Conservation (phyloP, 2,888 invertebrate species). For the Scelioninae gen. 1 region DNA sequence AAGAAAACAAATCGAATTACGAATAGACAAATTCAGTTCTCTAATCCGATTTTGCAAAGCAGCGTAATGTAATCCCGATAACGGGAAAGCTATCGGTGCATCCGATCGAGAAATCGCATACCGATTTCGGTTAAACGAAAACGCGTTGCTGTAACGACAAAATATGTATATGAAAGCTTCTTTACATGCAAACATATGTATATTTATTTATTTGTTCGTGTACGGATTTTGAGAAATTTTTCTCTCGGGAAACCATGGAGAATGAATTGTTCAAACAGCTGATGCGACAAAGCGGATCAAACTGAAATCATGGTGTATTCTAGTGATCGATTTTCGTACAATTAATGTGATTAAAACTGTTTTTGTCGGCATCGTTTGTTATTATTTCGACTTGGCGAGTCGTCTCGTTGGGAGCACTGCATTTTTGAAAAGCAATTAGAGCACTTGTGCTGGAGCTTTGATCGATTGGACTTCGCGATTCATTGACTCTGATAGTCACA, state of each 20-base stretch:
- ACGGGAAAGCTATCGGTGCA: slow-evolving; percentile 72
- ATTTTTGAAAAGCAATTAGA: slow-evolving; percentile 13
- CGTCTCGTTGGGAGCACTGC: not conserved
- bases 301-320: slow-evolving; percentile 19
- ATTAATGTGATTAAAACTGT: slow-evolving; percentile 51
- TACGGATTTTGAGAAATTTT: slow-evolving; percentile 31
- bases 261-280: slow-evolving; percentile 66
- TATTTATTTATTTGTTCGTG: not conserved
- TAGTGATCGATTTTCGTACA: slow-evolving; percentile 26
- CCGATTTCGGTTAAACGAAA: slow-evolving; percentile 46
- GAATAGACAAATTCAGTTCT: slow-evolving; percentile 46
- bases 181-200: slow-evolving; percentile 10
- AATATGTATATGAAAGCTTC: slow-evolving; percentile 11
- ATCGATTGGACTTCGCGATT: slow-evolving; percentile 41
- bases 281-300: slow-evolving; percentile 57
- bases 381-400: slow-evolving; percentile 3
- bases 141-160: slow-evolving; percentile 10
- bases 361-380: slow-evolving; percentile 6
- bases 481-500: slow-evolving; percentile 29
- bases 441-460: slow-evolving; percentile 21
- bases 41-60: slow-evolving; percentile 45
- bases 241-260: slow-evolving; percentile 32
- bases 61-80: slow-evolving; percentile 73
- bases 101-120: slow-evolving; percentile 49
- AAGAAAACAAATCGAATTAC: slow-evolving; percentile 42